Conservation (phyloP, 2,888 invertebrate genomes). For the Ypsolopha sequella region DNA sequence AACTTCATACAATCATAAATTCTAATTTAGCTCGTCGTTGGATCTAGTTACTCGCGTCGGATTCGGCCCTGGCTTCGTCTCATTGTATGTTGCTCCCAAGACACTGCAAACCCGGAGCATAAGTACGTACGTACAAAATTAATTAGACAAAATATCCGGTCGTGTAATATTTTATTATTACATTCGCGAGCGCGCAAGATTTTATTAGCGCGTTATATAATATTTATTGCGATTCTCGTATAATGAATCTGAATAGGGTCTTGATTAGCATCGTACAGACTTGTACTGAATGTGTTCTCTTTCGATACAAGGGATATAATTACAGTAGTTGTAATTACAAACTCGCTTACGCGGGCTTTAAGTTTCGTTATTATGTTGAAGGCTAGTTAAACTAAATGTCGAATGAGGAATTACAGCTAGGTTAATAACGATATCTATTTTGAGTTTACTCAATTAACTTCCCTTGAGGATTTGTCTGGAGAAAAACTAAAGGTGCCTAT, state of each 20-base stretch:
- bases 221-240: slow-evolving; percentile 59
- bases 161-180: slow-evolving; percentile 69
- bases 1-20: slow-evolving; percentile 70
- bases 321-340: slow-evolving; percentile 63
- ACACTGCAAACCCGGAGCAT: slow-evolving; percentile 56
- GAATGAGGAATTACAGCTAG: slow-evolving; percentile 36
- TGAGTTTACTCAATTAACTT: slow-evolving; percentile 19
- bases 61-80: slow-evolving; percentile 35
- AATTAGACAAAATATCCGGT: slow-evolving; percentile 65
- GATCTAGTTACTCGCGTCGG: slow-evolving; percentile 61
- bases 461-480: not conserved
- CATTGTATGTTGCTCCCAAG: slow-evolving; percentile 65
- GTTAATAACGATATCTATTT: slow-evolving; percentile 40
- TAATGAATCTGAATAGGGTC: slow-evolving; percentile 58
- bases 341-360: slow-evolving; percentile 45
- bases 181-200: slow-evolving; percentile 54
- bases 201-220: slow-evolving; percentile 53
- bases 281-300: slow-evolving; percentile 39
- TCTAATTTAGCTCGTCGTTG: slow-evolving; percentile 62
- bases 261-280: slow-evolving; percentile 50
- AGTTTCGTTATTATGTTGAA: slow-evolving; percentile 53
- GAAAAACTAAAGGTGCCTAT: not conserved
- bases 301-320: slow-evolving; percentile 51
- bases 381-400: slow-evolving; percentile 66
- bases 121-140: slow-evolving; percentile 56